A percentile compares a stretch with the other conserved stretches of the same genome.
Conservation (phyloP, 2,797 vertebrate genomes). For the Anguilla marmorata region DNA sequence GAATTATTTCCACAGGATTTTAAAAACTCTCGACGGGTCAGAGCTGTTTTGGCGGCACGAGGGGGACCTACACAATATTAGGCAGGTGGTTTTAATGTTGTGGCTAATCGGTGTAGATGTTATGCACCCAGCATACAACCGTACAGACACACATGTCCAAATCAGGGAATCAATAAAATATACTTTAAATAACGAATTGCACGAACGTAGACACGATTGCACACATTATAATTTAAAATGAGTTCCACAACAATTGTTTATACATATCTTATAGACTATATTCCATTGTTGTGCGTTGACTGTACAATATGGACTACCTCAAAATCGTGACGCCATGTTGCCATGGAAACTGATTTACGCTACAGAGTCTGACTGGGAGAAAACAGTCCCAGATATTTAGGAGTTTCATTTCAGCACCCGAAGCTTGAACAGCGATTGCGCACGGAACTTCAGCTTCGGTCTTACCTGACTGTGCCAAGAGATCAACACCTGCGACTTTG, state of each 20-base stretch:
- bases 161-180: background rate
- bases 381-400: slow-evolving; percentile 57
- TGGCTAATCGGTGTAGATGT: too few relatives aligned
- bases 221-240: background rate
- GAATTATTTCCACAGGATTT: too few relatives aligned
- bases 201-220: background rate
- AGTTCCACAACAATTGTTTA: slow-evolving; percentile 50
- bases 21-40: too few relatives aligned
- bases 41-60: too few relatives aligned
- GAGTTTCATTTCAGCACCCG: slow-evolving; percentile 77
- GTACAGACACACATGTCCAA: background rate
- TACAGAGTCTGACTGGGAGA: slow-evolving; percentile 68
- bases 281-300: slow-evolving; percentile 44
- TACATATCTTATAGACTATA: slow-evolving; percentile 24
- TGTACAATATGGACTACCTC: slow-evolving; percentile 58
- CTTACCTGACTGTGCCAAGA: slow-evolving; percentile 31
- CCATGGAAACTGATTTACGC: slow-evolving; percentile 83
- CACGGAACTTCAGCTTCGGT: slow-evolving; percentile 33
- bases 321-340: slow-evolving; percentile 79
- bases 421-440: slow-evolving; percentile 74
- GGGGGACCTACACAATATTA: too few relatives aligned
- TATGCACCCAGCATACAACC: background rate
- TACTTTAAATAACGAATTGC: background rate
- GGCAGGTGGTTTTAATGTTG: too few relatives aligned
- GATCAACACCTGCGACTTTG: slow-evolving; percentile 28